These are phyloP conservation scores for Samia ricini DNA, from an alignment of 1,140 invertebrate genomes.

Conservation along the genomic window DNA sequence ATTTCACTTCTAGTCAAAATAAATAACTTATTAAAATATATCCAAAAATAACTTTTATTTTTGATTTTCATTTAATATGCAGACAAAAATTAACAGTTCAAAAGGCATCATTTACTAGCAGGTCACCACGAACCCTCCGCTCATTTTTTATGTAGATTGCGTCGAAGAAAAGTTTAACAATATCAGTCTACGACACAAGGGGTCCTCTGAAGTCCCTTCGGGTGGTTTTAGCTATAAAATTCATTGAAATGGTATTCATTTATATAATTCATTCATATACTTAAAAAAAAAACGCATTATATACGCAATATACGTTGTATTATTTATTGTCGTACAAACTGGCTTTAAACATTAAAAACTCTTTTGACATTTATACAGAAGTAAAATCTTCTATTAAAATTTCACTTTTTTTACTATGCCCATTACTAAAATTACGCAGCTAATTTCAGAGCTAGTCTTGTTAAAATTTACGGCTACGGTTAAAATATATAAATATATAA, in stretches of 20 bases:
- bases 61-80: constrained; percentile 58
- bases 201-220: constrained; percentile 36
- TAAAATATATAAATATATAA: too few species aligned
- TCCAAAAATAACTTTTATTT: constrained; percentile 52
- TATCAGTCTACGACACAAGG: constrained; percentile 60
- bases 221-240: constrained; percentile 49
- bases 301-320: too few species aligned
- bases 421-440: constrained; percentile 2
- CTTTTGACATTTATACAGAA: too few species aligned
- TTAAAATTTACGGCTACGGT: neutral
- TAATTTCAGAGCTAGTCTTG: constrained; percentile 24
- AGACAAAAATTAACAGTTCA: constrained; percentile 70
- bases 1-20: neutral
- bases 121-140: constrained; percentile 55
- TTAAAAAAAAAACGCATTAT: too few species aligned
- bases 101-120: constrained; percentile 65
- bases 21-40: constrained; percentile 29
- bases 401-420: neutral
- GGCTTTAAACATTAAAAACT: too few species aligned
- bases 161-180: constrained; percentile 69
- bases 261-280: constrained; percentile 29
- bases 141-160: constrained; percentile 75
- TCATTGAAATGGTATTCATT: constrained; percentile 41
- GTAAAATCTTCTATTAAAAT: neutral
- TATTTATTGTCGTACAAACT: too few species aligned